phyloP scores from a whole-genome alignment of 2,113 vertebrate genomes.

The Ciconia maguari region DNA sequence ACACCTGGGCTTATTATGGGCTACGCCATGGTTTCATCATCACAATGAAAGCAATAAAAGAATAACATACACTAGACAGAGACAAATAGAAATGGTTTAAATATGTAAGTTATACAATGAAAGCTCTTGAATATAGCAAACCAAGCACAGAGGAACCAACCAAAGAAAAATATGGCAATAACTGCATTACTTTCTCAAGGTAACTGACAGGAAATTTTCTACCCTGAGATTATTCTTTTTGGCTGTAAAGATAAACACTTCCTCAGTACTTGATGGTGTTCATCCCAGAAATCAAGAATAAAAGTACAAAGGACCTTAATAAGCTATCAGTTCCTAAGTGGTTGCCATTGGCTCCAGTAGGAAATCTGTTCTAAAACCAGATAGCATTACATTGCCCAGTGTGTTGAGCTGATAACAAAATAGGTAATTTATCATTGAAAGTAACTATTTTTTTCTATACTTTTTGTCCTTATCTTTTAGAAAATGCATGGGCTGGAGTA shows the following conservation, averaged over 20 bases:
- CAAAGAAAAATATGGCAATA: not conserved
- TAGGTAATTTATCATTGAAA: not conserved
- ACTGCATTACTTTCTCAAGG: not conserved
- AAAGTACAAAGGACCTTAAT: not conserved
- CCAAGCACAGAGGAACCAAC: not conserved
- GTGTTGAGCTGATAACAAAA: constrained; percentile 11
- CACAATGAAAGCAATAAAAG: not conserved
- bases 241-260: not conserved
- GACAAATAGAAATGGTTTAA: not conserved
- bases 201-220: not conserved
- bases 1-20: not conserved
- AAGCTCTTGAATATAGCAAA: not conserved
- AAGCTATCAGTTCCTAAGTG: not conserved
- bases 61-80: not conserved
- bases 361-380: not conserved
- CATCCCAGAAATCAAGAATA: not conserved
- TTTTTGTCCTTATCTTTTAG: not conserved
- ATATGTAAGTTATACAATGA: not conserved
- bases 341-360: not conserved
- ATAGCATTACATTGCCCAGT: not conserved
- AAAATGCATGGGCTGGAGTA: not conserved
- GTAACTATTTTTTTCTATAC: not conserved
- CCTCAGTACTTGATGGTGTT: not conserved
- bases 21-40: not conserved
- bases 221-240: not conserved